Percentiles rank a stretch among this genome's conserved stretches.
Evolutionary conservation across 2,888 invertebrate genomes (phyloP).

Genomic region (Diploptera punctata): DNA sequence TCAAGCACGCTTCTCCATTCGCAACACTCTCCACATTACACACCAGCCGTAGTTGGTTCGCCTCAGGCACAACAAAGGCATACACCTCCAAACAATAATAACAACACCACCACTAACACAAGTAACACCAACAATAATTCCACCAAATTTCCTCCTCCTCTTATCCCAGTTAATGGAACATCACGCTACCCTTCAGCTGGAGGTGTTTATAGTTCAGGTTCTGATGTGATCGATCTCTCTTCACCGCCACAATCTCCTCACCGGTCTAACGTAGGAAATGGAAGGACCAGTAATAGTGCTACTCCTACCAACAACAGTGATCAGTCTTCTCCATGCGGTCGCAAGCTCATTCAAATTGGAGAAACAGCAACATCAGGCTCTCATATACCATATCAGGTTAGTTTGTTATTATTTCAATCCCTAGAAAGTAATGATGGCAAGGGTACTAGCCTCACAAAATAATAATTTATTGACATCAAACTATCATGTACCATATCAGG

Average conservation of each 20-base stretch:
- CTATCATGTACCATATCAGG: no score
- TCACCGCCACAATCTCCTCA: slow-evolving; percentile 57
- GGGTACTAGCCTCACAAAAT: no score
- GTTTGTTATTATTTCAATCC: background rate
- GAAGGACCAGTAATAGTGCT: slow-evolving; percentile 24
- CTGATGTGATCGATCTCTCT: slow-evolving; percentile 61
- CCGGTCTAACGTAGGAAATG: slow-evolving; percentile 37
- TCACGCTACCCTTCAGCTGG: slow-evolving; percentile 19
- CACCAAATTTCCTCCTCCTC: slow-evolving; percentile 55
- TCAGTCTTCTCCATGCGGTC: slow-evolving; percentile 47
- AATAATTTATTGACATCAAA: no score
- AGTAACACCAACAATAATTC: slow-evolving; percentile 20
- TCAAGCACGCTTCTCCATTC: slow-evolving; percentile 21
- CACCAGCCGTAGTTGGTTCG: slow-evolving; percentile 13
- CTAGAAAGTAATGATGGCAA: no score
- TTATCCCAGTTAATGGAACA: slow-evolving; percentile 60
- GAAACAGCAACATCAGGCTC: slow-evolving; percentile 71
- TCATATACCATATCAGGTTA: slow-evolving; percentile 74
- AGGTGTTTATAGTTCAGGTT: slow-evolving; percentile 49
- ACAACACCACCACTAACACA: slow-evolving; percentile 8
- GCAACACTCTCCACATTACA: slow-evolving; percentile 35
- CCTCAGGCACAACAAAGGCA: slow-evolving; percentile 38
- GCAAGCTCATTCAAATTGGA: slow-evolving; percentile 72
- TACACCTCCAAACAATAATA: slow-evolving; percentile 31
- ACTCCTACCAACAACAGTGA: slow-evolving; percentile 2